phyloP scores from a whole-genome alignment of 2,797 vertebrate genomes.

The Propithecus perrieri region DNA sequence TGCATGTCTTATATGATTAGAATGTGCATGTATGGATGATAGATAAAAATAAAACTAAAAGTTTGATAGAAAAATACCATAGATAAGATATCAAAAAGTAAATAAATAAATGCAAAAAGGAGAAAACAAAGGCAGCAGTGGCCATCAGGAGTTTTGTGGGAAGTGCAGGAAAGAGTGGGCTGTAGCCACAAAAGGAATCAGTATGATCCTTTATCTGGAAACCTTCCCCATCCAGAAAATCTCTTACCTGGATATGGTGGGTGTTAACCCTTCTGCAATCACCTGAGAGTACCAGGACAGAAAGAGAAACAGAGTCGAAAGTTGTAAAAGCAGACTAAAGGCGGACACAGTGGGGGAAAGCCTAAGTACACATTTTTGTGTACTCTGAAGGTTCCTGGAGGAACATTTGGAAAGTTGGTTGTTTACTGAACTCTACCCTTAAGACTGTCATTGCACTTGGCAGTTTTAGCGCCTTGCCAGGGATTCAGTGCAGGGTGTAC shows the following conservation, averaged over 20 bases:
- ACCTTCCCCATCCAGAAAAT: neutral
- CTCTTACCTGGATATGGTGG: conserved; percentile 17
- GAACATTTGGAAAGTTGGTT: neutral
- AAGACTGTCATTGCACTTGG: neutral
- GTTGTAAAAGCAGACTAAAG: neutral
- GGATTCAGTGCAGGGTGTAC: rapidly evolving
- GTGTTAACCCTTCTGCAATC: neutral
- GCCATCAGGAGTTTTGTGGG: too few species aligned
- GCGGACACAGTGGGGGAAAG: neutral
- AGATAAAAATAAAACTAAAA: neutral
- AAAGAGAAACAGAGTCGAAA: conserved; percentile 65
- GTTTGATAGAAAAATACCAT: neutral
- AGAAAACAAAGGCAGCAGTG: neutral
- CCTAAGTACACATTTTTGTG: neutral
- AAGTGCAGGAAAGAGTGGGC: neutral
- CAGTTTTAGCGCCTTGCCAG: neutral
- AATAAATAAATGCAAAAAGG: neutral
- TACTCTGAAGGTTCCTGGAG: neutral
- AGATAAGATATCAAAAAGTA: neutral
- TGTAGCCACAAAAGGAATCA: neutral
- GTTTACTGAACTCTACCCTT: neutral
- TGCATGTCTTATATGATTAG: neutral
- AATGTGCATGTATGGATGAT: neutral
- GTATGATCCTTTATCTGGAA: neutral
- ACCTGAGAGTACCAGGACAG: neutral